Evolutionary conservation across 2,113 vertebrate genomes (phyloP).

Genomic region (Aegithalos caudatus): DNA sequence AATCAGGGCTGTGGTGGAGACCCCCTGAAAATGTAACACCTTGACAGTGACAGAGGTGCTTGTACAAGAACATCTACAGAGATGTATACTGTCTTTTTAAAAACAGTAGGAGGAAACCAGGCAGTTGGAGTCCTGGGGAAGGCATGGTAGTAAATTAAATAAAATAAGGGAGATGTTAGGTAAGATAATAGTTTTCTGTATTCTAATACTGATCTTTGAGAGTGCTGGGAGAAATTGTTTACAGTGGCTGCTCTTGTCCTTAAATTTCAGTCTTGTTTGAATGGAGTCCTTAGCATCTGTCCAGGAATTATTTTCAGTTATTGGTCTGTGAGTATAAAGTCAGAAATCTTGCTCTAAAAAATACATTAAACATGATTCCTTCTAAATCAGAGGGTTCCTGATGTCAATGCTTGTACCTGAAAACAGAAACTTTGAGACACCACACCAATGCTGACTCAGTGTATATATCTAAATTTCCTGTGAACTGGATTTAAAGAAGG

Average conservation of each 20-base stretch:
- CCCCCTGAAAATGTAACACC: background rate
- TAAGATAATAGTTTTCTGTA: background rate
- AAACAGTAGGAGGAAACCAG: background rate
- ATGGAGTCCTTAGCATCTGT: background rate
- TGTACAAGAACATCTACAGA: background rate
- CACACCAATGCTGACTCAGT: background rate
- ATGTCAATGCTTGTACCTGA: background rate
- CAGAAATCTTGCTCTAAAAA: background rate
- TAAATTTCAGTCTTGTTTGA: background rate
- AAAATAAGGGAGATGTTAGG: background rate
- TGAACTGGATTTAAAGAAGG: background rate
- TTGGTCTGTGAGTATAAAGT: background rate
- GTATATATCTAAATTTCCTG: background rate
- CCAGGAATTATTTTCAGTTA: background rate
- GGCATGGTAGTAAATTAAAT: background rate
- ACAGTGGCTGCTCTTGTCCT: background rate
- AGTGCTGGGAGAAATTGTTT: background rate
- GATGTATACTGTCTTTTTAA: background rate
- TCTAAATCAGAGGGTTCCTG: background rate
- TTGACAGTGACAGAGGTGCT: background rate
- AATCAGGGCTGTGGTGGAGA: background rate
- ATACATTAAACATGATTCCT: background rate
- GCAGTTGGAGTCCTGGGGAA: background rate
- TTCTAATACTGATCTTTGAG: background rate
- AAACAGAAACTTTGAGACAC: background rate